A percentile compares a stretch with the other conserved stretches of the same genome.
Conservation (phyloP, 1,140 invertebrate genomes). For the Aphelenchoides avenae region DNA sequence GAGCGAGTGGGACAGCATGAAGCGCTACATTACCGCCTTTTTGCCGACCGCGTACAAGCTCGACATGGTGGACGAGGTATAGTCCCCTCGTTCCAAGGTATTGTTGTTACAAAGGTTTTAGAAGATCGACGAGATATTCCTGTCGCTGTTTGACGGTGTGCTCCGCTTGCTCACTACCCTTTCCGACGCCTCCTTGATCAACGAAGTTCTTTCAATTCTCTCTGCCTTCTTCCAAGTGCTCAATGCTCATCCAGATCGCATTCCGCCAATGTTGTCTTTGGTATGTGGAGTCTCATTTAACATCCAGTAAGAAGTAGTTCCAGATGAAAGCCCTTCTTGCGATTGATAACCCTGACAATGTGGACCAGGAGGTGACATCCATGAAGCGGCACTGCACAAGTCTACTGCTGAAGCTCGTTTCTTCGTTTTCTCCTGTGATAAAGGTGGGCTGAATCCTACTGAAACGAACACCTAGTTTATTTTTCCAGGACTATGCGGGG, state of each 20-base stretch:
- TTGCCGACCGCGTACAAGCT: conserved; percentile 27
- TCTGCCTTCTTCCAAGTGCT: conserved; percentile 45
- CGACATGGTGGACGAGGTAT: conserved; percentile 33
- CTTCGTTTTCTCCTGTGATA: conserved; percentile 13
- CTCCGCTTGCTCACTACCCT: conserved; percentile 17
- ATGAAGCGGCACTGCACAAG: conserved; percentile 43
- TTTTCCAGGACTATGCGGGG: conserved; percentile 36
- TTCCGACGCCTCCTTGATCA: conserved; percentile 13
- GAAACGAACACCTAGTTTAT: background rate
- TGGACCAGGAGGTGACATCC: conserved; percentile 22
- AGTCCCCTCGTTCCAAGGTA: background rate
- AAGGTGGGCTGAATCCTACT: conserved; percentile 32
- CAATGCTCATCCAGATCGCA: conserved; percentile 30
- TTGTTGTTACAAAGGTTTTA: no score
- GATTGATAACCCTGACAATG: conserved; percentile 16
- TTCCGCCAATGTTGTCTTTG: conserved; percentile 31
- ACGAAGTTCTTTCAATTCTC: conserved; percentile 43
- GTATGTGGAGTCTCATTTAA: conserved; percentile 8
- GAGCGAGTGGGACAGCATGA: conserved; percentile 49
- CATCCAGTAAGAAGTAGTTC: conserved; percentile 4
- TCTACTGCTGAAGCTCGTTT: conserved; percentile 36
- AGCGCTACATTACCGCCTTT: conserved; percentile 44
- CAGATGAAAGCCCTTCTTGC: conserved; percentile 27
- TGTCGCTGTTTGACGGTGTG: conserved; percentile 35
- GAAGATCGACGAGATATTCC: conserved; percentile 20